Conservation (phyloP, 2,113 vertebrate genomes). For the Falco punctatus region DNA sequence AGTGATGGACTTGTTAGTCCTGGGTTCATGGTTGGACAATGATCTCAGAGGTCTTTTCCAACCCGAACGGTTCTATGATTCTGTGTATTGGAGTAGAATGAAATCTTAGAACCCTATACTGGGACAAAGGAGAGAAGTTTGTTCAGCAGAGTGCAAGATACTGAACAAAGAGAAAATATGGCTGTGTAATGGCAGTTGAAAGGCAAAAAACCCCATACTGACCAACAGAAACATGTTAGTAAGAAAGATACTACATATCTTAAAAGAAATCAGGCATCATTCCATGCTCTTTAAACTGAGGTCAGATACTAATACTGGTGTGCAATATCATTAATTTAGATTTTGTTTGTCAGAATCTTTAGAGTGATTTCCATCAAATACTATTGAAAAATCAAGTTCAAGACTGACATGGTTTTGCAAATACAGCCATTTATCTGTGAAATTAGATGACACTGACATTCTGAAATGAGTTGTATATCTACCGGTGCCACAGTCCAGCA, state of each 20-base stretch:
- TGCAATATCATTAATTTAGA: neutral
- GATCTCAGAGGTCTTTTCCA: too few relatives aligned
- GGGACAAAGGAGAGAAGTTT: neutral
- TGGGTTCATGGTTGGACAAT: too few relatives aligned
- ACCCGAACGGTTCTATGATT: too few relatives aligned
- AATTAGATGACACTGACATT: neutral
- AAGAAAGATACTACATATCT: neutral
- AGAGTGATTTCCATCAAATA: neutral
- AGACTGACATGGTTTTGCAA: neutral
- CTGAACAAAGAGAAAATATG: neutral
- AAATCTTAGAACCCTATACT: neutral
- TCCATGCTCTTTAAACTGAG: neutral
- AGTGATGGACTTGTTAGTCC: too few relatives aligned
- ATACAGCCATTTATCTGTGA: neutral
- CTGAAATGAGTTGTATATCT: neutral
- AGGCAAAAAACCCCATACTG: neutral
- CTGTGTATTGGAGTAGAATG: neutral
- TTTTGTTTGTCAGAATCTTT: neutral
- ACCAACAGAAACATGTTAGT: neutral
- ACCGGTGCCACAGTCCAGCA: neutral
- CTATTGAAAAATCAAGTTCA: neutral
- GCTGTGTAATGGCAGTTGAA: neutral
- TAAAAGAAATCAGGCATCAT: neutral
- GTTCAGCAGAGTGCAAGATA: accelerated
- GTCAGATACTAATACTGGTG: neutral